Conservation (phyloP, 2,113 vertebrate species). For the Gallinago undulata region DNA sequence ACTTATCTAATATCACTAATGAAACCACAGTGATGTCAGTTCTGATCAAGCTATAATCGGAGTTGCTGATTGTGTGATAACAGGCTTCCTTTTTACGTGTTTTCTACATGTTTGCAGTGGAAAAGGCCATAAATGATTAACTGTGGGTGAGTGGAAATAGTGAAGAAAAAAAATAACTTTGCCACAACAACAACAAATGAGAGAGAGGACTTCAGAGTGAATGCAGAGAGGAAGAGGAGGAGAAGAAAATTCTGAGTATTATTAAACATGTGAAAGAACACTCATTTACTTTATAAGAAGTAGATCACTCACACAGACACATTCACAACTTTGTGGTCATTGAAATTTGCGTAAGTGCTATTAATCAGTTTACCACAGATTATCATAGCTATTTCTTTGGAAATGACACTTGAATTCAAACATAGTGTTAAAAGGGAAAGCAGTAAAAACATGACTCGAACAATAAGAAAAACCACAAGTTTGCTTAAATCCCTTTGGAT, state of each 20-base stretch:
- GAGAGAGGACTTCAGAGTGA: slow-evolving; percentile 63
- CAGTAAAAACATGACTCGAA: slow-evolving; percentile 43
- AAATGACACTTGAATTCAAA: slow-evolving; percentile 69
- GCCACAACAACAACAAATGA: slow-evolving; percentile 82
- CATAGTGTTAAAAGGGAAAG: slow-evolving; percentile 58
- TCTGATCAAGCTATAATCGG: slow-evolving; percentile 76
- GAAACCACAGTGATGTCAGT: slow-evolving; percentile 83
- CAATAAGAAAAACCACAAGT: slow-evolving; percentile 29
- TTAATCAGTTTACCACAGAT: slow-evolving; percentile 84
- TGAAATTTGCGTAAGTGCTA: slow-evolving; percentile 78
- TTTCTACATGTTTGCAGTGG: slow-evolving; percentile 74
- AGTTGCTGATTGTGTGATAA: slow-evolving; percentile 78
- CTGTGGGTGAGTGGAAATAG: slow-evolving; percentile 84
- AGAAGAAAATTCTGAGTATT: slow-evolving; percentile 69
- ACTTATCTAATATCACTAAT: slow-evolving; percentile 74
- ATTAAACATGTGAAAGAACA: slow-evolving; percentile 76
- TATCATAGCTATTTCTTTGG: slow-evolving; percentile 74
- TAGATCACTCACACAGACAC: slow-evolving; percentile 74
- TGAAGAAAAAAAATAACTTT: slow-evolving; percentile 81
- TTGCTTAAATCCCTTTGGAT: slow-evolving; percentile 28
- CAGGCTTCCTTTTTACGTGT: slow-evolving; percentile 79
- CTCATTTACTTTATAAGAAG: slow-evolving; percentile 81
- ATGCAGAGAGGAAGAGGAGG: slow-evolving; percentile 42
- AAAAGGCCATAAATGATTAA: slow-evolving; percentile 78
- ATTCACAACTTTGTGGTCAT: slow-evolving; percentile 75